Conservation (phyloP, 2,113 vertebrate genomes). For the Sinocyclocheilus grahami region DNA sequence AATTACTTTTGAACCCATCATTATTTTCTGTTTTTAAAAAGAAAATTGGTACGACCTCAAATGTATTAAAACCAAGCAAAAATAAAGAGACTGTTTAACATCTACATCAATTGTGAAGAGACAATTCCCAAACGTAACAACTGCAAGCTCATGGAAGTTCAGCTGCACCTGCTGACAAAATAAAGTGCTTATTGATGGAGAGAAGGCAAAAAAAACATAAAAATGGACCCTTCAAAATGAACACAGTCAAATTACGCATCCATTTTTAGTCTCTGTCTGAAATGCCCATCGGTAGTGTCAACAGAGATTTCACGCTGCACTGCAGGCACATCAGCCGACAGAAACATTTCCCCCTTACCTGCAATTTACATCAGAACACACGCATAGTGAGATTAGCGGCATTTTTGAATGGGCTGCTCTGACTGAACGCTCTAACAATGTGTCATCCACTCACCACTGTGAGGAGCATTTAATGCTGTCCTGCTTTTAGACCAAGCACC, state of each 20-base stretch:
- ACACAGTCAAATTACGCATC: background rate
- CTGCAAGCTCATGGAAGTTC: background rate
- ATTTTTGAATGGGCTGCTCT: conserved; percentile 44
- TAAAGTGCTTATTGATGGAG: conserved; percentile 8
- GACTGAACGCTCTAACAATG: conserved; percentile 1
- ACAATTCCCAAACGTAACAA: background rate
- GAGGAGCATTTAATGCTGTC: background rate
- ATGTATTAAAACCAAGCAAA: conserved; percentile 16
- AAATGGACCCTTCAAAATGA: conserved; percentile 8
- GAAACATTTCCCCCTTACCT: conserved; percentile 68
- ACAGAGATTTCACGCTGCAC: conserved; percentile 73
- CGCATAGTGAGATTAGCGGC: conserved; percentile 69
- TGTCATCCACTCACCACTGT: conserved; percentile 8
- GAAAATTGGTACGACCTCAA: background rate
- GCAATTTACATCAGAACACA: conserved; percentile 74
- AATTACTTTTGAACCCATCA: conserved; percentile 19
- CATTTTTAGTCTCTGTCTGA: conserved; percentile 44
- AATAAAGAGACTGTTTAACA: conserved; percentile 46
- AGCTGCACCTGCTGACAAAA: background rate
- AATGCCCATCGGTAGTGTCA: conserved; percentile 70
- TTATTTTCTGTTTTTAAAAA: conserved; percentile 21
- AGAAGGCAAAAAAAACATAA: background rate
- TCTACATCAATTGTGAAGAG: conserved; percentile 38
- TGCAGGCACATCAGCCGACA: conserved; percentile 66
- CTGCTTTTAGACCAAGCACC: conserved; percentile 15